phyloP scores from a whole-genome alignment of 2,113 vertebrate species.

The Alces alces region DNA sequence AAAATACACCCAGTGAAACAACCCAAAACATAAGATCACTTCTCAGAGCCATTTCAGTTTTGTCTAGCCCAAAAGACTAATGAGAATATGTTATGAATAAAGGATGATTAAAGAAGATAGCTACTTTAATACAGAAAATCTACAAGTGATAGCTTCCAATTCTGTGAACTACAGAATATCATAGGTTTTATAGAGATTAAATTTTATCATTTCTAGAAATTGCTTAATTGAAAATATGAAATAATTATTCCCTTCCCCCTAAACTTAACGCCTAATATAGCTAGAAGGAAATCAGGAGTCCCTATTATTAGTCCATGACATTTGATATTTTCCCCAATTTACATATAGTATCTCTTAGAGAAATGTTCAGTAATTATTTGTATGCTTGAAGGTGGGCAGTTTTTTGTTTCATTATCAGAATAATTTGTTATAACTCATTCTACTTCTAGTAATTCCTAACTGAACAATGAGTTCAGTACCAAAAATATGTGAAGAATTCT shows the following conservation, averaged over 20 bases:
- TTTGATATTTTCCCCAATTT: not conserved
- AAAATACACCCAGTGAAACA: not conserved
- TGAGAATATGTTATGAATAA: not conserved
- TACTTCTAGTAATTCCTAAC: not conserved
- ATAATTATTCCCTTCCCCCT: not conserved
- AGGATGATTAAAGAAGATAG: not conserved
- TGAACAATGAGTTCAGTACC: not conserved
- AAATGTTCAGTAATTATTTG: not conserved
- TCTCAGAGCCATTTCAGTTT: not conserved
- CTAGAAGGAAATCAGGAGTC: not conserved
- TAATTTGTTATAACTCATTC: constrained; percentile 3
- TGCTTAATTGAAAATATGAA: not conserved
- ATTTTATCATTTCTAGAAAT: not conserved
- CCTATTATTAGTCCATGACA: not conserved
- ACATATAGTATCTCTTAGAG: not conserved
- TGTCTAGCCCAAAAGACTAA: not conserved
- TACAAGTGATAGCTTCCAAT: not conserved
- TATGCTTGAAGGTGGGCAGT: not conserved
- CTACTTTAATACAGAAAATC: not conserved
- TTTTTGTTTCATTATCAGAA: not conserved
- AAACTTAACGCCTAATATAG: not conserved
- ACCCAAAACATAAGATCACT: not conserved
- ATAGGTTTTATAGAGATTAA: not conserved
- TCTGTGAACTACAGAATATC: not conserved
- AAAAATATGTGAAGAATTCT: not conserved